Conservation (phyloP, 2,888 invertebrate species). For the Agriotes lineatus region DNA sequence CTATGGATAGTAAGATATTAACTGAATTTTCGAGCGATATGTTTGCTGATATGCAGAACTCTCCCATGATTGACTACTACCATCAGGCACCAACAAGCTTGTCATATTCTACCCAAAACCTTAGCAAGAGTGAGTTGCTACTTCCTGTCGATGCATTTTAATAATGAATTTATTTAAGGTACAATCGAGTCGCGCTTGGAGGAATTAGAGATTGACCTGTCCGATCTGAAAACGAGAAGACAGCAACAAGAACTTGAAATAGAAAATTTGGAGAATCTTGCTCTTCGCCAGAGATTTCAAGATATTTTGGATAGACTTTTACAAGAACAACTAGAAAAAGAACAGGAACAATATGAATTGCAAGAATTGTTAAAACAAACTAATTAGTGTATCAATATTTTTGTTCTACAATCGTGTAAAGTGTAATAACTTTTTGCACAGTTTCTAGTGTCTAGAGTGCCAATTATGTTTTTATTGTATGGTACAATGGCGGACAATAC, state of each 20-base stretch:
- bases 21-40: constrained; percentile 75
- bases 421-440: too few species aligned
- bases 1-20: constrained; percentile 65
- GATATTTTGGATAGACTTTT: constrained; percentile 83
- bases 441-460: too few species aligned
- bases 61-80: constrained; percentile 62
- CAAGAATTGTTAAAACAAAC: constrained; percentile 60
- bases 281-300: constrained; percentile 83
- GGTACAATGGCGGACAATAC: too few species aligned
- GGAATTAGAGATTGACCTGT: constrained; percentile 79
- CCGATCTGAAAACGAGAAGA: constrained; percentile 79
- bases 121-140: constrained; percentile 55
- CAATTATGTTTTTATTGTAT: too few species aligned
- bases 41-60: constrained; percentile 66
- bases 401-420: too few species aligned
- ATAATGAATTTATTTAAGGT: constrained; percentile 52
- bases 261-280: constrained; percentile 86
- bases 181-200: constrained; percentile 72
- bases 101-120: constrained; percentile 54
- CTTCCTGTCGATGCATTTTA: too few species aligned
- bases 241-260: constrained; percentile 87
- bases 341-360: constrained; percentile 71
- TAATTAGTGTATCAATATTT: too few species aligned
- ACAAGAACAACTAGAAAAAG: constrained; percentile 84
- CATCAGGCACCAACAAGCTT: constrained; percentile 53